Conservation (phyloP, 1,140 invertebrate genomes). For the Euwallacea fornicatus region DNA sequence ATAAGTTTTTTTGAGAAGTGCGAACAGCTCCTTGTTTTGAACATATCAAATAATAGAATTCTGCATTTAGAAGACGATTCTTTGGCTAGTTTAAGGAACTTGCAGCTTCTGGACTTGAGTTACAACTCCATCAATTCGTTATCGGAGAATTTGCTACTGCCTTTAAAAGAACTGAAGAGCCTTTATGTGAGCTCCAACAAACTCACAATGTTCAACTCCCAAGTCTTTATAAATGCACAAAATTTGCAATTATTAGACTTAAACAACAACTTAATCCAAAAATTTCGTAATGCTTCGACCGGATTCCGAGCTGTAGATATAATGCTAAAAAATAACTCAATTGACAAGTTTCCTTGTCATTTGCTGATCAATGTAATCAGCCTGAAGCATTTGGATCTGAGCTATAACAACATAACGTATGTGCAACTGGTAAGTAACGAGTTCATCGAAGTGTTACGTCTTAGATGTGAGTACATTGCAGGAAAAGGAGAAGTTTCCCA, state of each 20-base stretch:
- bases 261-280: too few relatives aligned
- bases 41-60: conserved; percentile 12
- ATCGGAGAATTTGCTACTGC: conserved; percentile 5
- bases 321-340: conserved; percentile 12
- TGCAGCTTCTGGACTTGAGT: conserved; percentile 40
- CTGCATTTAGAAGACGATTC: conserved; percentile 4
- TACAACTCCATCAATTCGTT: conserved; percentile 34
- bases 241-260: too few relatives aligned
- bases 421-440: background rate
- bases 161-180: conserved; percentile 13
- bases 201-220: conserved; percentile 8
- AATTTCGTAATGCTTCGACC: too few relatives aligned
- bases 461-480: too few relatives aligned
- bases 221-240: conserved; percentile 2
- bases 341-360: conserved; percentile 1
- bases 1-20: conserved; percentile 1
- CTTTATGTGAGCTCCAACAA: conserved; percentile 30
- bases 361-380: background rate
- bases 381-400: conserved; percentile 7
- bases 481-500: background rate
- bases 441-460: too few relatives aligned
- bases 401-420: conserved; percentile 8
- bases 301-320: background rate
- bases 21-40: conserved; percentile 5
- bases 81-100: conserved; percentile 18